Base-by-base conservation (phyloP, 2,113 vertebrate species). In the Jacana jacana region DNA sequence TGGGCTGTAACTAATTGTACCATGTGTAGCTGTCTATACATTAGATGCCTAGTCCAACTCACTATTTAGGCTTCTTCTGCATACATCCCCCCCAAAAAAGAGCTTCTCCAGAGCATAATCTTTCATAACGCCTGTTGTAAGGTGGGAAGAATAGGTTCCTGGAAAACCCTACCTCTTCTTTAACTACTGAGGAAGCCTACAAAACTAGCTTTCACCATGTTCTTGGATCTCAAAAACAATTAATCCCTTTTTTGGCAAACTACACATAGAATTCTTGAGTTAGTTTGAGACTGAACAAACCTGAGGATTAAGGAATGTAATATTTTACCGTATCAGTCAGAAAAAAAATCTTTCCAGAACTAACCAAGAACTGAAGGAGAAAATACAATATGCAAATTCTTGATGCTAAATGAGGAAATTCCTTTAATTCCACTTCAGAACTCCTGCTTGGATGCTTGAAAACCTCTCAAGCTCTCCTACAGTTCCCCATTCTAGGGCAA, bases 21-120 rank as follows among this genome's bases (percentile, higher is more conserved):
- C 6, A 65, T 13, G 3, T 28, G 4, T n/a, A 79, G 16, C 11
- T 11, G 55, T 27, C 30, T 37, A 2, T 9, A 33, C 1, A 3
- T 60, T 57, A 81, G 40, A 30, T 28, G 30, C 30, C 6, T 68
- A 64, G 20, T 68, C 30, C 35, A 64, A 75, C 40, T 49, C 42
- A 60, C 7, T 51, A 2, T 51, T 76, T 57, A 61, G 37, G 18
- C 3, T 70, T 19, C 4, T 42, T 52, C 51, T 88, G 13, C 8
- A 9, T 10, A 72, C 11, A 46, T 7, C 88, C 64, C 33, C 17
- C 51, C 27, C 15, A 16, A 65, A 13, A 65, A 1, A 66, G 4
- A 87, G 2, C 16, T 75, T 68, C 12, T 64, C 13, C 23, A 72
- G 17, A 46, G 9, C 5, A 11, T 6, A 70, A 3, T 7, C 68